Evolutionary conservation across 2,888 invertebrate species (phyloP).

Genomic region (Cephalotes varians): DNA sequence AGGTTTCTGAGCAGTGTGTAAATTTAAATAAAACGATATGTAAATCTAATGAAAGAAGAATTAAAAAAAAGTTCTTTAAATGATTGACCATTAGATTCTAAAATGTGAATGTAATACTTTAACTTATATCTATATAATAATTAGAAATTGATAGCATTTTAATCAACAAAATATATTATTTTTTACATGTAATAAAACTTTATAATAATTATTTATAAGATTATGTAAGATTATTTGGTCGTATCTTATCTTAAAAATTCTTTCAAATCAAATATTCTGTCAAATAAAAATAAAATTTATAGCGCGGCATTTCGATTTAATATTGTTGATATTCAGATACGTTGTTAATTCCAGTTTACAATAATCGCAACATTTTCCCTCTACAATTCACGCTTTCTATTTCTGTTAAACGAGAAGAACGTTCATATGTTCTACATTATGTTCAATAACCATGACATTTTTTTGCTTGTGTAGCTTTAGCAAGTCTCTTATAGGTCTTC

Average conservation of each 20-base stretch:
- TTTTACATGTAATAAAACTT: not conserved
- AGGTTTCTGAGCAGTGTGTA: not conserved
- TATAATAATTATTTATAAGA: not conserved
- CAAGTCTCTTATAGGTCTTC: conserved; percentile 43
- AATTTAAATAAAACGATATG: not conserved
- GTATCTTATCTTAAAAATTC: not conserved
- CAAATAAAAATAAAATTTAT: not conserved
- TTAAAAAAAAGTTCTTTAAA: not conserved
- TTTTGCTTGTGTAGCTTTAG: conserved; percentile 34
- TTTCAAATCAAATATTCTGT: not conserved
- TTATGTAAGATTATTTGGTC: not conserved
- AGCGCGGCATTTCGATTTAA: not conserved
- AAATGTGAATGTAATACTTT: too few relatives aligned
- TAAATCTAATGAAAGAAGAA: not conserved
- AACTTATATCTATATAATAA: too few relatives aligned
- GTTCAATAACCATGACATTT: conserved; percentile 49
- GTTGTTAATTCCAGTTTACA: not conserved
- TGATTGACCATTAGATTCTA: not conserved
- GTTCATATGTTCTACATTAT: conserved; percentile 33
- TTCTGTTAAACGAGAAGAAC: conserved; percentile 4
- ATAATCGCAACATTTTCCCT: conserved; percentile 4
- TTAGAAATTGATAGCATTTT: too few relatives aligned
- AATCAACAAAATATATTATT: too few relatives aligned
- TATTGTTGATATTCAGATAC: not conserved
- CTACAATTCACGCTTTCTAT: not conserved